phyloP scores from a whole-genome alignment of 2,113 vertebrate genomes.

The Oxyura jamaicensis region DNA sequence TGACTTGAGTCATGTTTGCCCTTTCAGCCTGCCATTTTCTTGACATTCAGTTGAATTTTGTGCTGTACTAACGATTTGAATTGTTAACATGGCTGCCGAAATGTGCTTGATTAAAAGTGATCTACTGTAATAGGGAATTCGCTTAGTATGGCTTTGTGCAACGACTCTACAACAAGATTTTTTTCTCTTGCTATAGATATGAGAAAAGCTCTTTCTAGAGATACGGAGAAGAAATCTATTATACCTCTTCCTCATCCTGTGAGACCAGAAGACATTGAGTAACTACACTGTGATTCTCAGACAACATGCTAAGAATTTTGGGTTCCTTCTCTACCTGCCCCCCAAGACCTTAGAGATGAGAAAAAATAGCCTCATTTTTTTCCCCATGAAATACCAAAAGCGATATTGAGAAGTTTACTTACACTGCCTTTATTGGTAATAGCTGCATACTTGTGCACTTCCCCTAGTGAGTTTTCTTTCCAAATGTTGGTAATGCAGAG shows the following conservation, averaged over 20 bases:
- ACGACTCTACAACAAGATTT: neutral
- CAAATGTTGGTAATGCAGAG: neutral
- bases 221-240: conserved; percentile 95
- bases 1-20: neutral
- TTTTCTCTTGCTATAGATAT: conserved; percentile 83
- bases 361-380: neutral
- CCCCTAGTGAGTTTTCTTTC: neutral
- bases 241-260: conserved; percentile 94
- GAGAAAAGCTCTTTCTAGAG: conserved; percentile 95
- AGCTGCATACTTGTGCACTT: neutral
- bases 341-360: neutral
- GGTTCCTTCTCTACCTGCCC: neutral
- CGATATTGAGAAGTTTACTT: neutral
- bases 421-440: neutral
- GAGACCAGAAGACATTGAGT: conserved; percentile 96
- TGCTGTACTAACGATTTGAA: neutral
- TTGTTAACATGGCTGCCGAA: neutral
- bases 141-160: neutral
- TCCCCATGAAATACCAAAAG: neutral
- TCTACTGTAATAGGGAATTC: neutral
- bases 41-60: neutral
- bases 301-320: neutral
- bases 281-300: conserved; percentile 81
- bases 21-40: neutral
- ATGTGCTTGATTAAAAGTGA: neutral